Evolutionary conservation across 35 echinoderm and acorn worm species (phyloP), one percentile per base, ranked within the genome.

Genomic region (Acanthaster planci): DNA sequence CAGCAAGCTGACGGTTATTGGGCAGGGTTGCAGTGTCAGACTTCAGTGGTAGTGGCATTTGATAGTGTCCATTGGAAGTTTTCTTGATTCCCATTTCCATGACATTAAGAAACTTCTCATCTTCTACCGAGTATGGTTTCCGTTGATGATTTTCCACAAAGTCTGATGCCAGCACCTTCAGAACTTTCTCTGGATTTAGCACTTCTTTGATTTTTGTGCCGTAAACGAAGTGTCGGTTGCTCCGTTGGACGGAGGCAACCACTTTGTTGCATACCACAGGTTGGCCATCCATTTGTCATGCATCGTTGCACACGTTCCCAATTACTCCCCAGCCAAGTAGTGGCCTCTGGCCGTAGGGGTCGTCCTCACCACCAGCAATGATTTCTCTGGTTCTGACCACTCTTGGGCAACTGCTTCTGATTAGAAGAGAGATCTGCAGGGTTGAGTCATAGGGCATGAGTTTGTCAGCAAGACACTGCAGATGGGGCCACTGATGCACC

Each of bases 281-380:
- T n/a, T n/a, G n/a, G n/a, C n/a, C 23, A 39, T 47, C 57, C 38
- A 16, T 23, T 17, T 27, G 38, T 9, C 55, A 38, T 6, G 30
- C 1, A 15, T 40, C 23, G 10, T 67, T 50, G 44, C 79, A 89
- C 27, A 89, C 57, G 0, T 36, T 60, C 9, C 84, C 90, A 68
- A 92, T 60, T 16, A 82, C 64, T 51, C 90, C 90, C 90, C 83
- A 92, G 37, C 84, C 90, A 34, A 92, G 67, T 37, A 80, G 30
- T 51, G 90, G 81, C 26, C 27, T 8, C 76, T 84, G 82, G 0
- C 64, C 89, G 38, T 90, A 90, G 29, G 81, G 89, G 21, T 90
- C 23, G 34, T 90, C 89, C n/a, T n/a, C n/a, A n/a, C n/a, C n/a
- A n/a, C n/a, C n/a, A n/a, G n/a, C n/a, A n/a, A n/a, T n/a, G n/a